Evolutionary conservation across 2,888 invertebrate species (phyloP), one percentile per base, ranked within the genome.

Genomic region (Pyrgus malvae): DNA sequence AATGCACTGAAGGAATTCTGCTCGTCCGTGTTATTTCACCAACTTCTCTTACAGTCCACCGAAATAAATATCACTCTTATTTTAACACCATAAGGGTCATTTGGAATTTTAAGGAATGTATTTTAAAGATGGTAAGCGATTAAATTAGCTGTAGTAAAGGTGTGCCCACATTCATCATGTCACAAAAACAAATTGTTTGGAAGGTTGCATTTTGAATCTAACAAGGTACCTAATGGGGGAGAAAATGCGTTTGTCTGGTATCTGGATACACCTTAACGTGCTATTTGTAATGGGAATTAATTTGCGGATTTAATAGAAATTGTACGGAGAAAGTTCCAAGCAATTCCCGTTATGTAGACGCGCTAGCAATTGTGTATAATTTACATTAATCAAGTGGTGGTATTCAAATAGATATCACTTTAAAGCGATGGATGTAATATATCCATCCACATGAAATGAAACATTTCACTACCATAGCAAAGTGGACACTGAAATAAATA

Each of bases 131-230:
- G 16, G 49, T 33, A 2, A 14, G 29, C 35, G 46, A 56, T 59
- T 55, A 50, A 55, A 56, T 59, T 59, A 46, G 50, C 54, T 54
- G 49, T 46, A 19, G 45, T 40, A 46, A 57, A 57, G 42, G 51
- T 40, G 57, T 48, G 48, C 54, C 50, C 56, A 55, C 57, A 59
- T 59, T 55, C 53, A 51, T 57, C 59, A 59, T 57, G 59, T 55
- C 56, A n/a, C 35, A 44, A 35, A 48, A 51, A 55, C 59, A 45
- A 59, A 57, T 50, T 38, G 55, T 46, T 48, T 29, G 23, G 57
- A 44, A 55, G 35, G 42, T 44, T 51, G 51, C 44, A 44, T 51
- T 59, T 57, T 55, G 56, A 59, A 57, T 50, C 48, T 37, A 56
- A 59, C 57, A 57, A 51, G 50, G 40, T 38, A 27, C 17, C 57